Evolutionary conservation across 64 coral and sea anemone species (phyloP).

Genomic region (Cladopsammia gracilis): DNA sequence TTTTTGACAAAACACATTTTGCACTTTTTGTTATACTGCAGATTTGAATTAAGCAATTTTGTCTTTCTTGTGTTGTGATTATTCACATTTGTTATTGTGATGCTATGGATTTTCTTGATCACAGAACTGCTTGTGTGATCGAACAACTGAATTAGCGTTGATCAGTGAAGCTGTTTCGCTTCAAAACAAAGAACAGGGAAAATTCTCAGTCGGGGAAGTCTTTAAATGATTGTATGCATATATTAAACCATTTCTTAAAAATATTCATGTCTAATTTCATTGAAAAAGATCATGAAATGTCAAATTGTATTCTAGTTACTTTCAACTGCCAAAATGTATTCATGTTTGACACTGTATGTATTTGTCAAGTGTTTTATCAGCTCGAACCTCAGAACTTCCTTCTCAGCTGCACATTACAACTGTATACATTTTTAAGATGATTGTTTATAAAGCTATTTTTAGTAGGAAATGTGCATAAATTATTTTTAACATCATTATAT

Average conservation of each 20-base stretch:
- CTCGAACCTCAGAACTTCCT: not conserved
- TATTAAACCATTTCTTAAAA: not conserved
- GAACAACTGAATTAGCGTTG: not conserved
- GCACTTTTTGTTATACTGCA: too few species aligned
- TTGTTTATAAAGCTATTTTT: constrained; percentile 36
- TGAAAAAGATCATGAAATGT: not conserved
- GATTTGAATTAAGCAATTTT: too few species aligned
- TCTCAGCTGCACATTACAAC: not conserved
- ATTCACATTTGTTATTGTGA: too few species aligned
- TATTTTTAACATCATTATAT: not conserved
- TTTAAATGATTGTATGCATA: not conserved
- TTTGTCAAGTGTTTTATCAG: not conserved
- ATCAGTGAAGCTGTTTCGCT: not conserved
- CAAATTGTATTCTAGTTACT: not conserved
- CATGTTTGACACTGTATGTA: not conserved
- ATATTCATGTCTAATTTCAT: not conserved
- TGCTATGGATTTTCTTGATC: too few species aligned
- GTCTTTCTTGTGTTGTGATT: too few species aligned
- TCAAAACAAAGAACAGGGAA: not conserved
- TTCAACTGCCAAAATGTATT: not conserved
- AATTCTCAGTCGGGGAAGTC: not conserved
- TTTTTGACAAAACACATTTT: too few species aligned
- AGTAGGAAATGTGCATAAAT: not conserved
- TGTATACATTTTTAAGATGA: not conserved
- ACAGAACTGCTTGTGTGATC: not conserved